Base-by-base conservation (phyloP, 1,140 invertebrate species). In the Caenorhabditis latens region DNA sequence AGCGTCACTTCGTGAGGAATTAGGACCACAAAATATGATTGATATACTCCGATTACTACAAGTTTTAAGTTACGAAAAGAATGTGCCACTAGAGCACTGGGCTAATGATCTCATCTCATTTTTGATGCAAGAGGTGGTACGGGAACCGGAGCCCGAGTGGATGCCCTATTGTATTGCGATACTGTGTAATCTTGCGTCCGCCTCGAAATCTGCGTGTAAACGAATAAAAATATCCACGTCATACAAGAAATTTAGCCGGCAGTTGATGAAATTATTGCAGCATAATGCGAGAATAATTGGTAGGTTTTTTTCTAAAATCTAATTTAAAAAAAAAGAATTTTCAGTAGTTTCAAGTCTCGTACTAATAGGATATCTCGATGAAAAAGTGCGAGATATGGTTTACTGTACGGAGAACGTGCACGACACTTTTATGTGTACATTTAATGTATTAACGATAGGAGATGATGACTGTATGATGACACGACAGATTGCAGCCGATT, bases 361-460 rank as follows among this genome's bases (percentile, higher is more conserved):
- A 13, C 40, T 90, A 13, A 90, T 91, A 16, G 90, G 90, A 19
- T 90, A 91, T 84, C 55, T 91, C 53, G 90, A 90, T 50, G 90
- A 92, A 50, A 90, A 90, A 48, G 55, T 89, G n/a, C 53, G 90
- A 32, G 91, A 90, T 67, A 83, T 85, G 90, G 86, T 90, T 4
- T 90, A 89, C 88, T 89, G 84, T 83, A 65, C 90, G 2, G 61
- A 88, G 58, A 90, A 90, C 58, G 86, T 91, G 24, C 75, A 90
- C 13, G 89, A 90, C 42, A 90, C 90, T 19, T 90, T 90, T 67
- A 83, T 89, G 32, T 90, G 90, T 57, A 82, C 92, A 14, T 90
- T 90, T 84, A 90, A 90, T 63, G 89, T 90, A 21, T 85, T 90
- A 21, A 89, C 65, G 21, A 79, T 82, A 53, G 87, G 85, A 43